Evolutionary conservation across 53 echinoderm and acorn worm species (phyloP).

Genomic region (Hippasteria phrygiana): DNA sequence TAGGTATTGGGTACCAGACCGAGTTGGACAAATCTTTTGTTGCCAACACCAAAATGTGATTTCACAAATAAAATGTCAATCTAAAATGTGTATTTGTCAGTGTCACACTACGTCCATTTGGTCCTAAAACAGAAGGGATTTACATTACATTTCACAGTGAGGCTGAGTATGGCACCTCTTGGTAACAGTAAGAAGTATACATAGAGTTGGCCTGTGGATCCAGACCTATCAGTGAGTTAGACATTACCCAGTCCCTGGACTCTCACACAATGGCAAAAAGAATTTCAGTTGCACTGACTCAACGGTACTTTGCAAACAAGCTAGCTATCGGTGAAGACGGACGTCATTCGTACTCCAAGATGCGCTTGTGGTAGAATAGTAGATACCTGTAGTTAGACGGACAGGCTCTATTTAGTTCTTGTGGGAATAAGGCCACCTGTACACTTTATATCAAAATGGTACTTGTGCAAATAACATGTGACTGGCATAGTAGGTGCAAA

Average conservation of each 20-base stretch:
- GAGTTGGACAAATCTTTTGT: no score
- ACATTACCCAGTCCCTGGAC: neutral
- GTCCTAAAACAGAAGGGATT: neutral
- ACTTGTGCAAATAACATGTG: no score
- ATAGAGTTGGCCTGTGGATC: conserved; percentile 3
- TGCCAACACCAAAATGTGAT: no score
- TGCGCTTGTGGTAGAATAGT: conserved; percentile 95
- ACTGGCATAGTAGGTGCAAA: no score
- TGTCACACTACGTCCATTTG: neutral
- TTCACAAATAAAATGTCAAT: no score
- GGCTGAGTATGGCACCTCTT: conserved; percentile 31
- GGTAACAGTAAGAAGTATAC: neutral
- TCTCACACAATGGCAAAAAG: neutral
- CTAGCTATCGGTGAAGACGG: neutral
- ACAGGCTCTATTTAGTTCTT: no score
- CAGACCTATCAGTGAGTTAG: neutral
- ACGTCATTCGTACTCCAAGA: conserved; percentile 93
- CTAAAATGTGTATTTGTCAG: neutral
- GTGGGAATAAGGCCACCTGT: no score
- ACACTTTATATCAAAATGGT: no score
- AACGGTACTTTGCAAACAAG: neutral
- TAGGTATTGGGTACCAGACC: no score
- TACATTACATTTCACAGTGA: neutral
- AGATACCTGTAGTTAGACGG: conserved; percentile 78
- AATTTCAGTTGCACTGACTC: conserved; percentile 36